Evolutionary conservation across 2,797 vertebrate species (phyloP).

Genomic region (Malacoctenus gilli): DNA sequence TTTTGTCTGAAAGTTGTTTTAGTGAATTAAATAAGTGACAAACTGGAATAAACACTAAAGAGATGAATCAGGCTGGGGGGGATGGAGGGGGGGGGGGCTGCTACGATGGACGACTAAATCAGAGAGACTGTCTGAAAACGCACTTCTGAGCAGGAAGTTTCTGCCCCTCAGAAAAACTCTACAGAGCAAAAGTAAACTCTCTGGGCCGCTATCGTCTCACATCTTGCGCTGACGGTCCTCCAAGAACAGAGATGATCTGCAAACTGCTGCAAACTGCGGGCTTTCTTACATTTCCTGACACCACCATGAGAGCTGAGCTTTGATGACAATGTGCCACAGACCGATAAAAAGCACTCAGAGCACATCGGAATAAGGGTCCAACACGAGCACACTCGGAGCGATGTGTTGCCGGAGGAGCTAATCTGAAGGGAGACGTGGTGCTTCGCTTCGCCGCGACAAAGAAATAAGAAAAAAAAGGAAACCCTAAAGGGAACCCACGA

Average conservation of each 20-base stretch:
- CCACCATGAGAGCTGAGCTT: slow-evolving; percentile 9
- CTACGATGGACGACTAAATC: slow-evolving; percentile 5
- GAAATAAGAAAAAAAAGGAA: slow-evolving; percentile 30
- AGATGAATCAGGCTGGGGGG: too few species aligned
- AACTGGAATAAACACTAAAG: slow-evolving; percentile 26
- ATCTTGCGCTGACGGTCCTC: neutral
- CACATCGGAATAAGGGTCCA: slow-evolving; percentile 9
- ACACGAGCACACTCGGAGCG: slow-evolving; percentile 5
- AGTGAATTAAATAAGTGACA: slow-evolving; percentile 13
- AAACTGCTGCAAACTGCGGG: slow-evolving; percentile 27
- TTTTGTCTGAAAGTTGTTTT: slow-evolving; percentile 21
- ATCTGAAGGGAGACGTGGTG: slow-evolving; percentile 40
- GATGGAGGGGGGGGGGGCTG: neutral
- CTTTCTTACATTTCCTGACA: slow-evolving; percentile 10
- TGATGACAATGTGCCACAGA: slow-evolving; percentile 18
- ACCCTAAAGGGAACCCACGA: slow-evolving; percentile 22
- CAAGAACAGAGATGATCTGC: slow-evolving; percentile 24
- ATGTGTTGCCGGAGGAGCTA: slow-evolving; percentile 35
- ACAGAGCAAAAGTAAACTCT: too few species aligned
- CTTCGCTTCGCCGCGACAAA: slow-evolving; percentile 40
- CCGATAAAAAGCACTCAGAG: slow-evolving; percentile 10
- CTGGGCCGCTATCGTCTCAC: too few species aligned
- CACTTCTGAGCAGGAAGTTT: slow-evolving; percentile 4
- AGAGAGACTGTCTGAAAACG: slow-evolving; percentile 14
- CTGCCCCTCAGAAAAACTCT: too few species aligned